phyloP scores from a whole-genome alignment of 1,140 invertebrate species.

The Palaemon carinicauda region DNA sequence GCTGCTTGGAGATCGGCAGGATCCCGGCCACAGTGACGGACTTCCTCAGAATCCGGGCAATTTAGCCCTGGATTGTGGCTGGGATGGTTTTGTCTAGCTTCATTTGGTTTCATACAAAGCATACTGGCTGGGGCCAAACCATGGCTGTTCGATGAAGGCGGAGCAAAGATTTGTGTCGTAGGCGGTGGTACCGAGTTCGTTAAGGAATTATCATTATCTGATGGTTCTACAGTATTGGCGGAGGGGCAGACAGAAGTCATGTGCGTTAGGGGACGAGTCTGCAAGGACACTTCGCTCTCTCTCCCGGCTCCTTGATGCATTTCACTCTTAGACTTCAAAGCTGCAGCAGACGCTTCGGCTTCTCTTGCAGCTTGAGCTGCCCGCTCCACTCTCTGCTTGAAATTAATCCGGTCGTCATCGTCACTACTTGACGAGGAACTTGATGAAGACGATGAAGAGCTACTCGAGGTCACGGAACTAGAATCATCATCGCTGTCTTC shows the following conservation, averaged over 20 bases:
- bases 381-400: conserved; percentile 52
- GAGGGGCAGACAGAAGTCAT: too few relatives aligned
- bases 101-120: neutral
- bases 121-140: neutral
- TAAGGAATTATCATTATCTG: too few relatives aligned
- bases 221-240: too few relatives aligned
- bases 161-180: too few relatives aligned
- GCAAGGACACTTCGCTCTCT: too few relatives aligned
- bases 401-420: conserved; percentile 51
- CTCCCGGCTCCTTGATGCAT: neutral
- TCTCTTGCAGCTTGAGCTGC: conserved; percentile 50
- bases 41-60: conserved; percentile 8
- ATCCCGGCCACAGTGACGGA: conserved; percentile 27
- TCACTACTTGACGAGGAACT: conserved; percentile 43
- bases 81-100: too few relatives aligned
- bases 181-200: too few relatives aligned
- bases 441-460: conserved; percentile 22
- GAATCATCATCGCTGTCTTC: conserved; percentile 48
- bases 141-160: too few relatives aligned
- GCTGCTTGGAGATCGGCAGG: conserved; percentile 43
- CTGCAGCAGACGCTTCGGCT: conserved; percentile 43
- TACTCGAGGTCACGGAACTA: conserved; percentile 39
- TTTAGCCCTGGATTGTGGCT: neutral
- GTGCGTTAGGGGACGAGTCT: too few relatives aligned
- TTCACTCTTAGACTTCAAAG: neutral